Evolutionary conservation across 2,113 vertebrate genomes (phyloP).

Genomic region (Pelecanoides urinatrix): DNA sequence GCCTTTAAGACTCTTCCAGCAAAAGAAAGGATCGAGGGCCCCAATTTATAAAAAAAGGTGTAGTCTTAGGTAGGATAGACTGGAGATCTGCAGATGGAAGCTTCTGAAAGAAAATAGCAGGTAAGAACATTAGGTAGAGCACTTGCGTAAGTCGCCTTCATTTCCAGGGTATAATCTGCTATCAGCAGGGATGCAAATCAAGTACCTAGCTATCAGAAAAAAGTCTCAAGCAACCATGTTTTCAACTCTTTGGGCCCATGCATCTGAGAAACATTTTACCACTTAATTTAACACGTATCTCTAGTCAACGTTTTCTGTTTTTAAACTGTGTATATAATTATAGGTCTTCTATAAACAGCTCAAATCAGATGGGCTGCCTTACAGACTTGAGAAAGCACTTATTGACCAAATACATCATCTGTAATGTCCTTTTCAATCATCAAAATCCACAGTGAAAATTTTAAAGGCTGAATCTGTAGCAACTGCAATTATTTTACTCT

Average conservation of each 20-base stretch:
- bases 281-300: not conserved
- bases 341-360: not conserved
- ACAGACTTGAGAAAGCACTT: not conserved
- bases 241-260: not conserved
- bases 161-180: not conserved
- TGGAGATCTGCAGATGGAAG: not conserved
- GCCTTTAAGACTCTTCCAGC: not conserved
- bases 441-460: conserved; percentile 10
- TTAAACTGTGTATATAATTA: not conserved
- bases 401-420: conserved; percentile 21
- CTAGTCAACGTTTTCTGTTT: not conserved
- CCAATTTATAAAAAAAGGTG: not conserved
- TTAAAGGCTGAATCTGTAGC: not conserved
- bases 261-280: not conserved
- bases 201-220: not conserved
- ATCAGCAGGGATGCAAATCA: not conserved
- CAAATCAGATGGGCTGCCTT: not conserved
- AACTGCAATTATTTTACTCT: not conserved
- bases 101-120: not conserved
- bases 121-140: not conserved
- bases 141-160: not conserved
- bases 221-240: not conserved
- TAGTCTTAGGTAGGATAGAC: not conserved
- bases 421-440: conserved; percentile 7
- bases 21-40: not conserved